Conservation (phyloP, 1,140 invertebrate genomes). For the Pemphigus obesinymphae region DNA sequence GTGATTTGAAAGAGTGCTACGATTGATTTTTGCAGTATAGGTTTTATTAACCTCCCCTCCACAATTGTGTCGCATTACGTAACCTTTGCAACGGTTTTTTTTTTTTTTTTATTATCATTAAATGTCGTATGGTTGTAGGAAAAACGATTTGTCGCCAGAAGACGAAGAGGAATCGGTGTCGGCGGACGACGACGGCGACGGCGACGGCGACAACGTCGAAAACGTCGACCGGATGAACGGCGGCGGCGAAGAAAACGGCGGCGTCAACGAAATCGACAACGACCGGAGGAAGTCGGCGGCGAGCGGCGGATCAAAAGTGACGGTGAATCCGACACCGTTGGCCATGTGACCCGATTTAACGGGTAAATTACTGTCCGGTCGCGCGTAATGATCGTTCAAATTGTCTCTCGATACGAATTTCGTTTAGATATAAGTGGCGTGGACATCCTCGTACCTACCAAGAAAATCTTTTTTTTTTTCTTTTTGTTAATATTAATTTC, state of each 20-base stretch:
- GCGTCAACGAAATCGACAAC: neutral
- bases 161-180: constrained; percentile 11
- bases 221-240: neutral
- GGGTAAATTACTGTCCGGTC: neutral
- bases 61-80: no score
- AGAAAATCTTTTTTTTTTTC: neutral
- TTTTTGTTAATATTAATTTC: no score
- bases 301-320: constrained; percentile 38
- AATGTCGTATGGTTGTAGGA: neutral
- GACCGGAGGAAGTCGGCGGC: neutral
- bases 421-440: neutral
- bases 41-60: no score
- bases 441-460: neutral
- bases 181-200: neutral
- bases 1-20: no score
- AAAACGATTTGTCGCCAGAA: constrained; percentile 16
- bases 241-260: neutral
- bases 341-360: constrained; percentile 14
- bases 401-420: neutral
- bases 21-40: no score
- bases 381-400: neutral
- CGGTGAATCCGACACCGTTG: constrained; percentile 27
- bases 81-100: no score
- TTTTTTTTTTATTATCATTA: no score
- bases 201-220: neutral